These are phyloP conservation scores for Eidolon dupreanum DNA, from an alignment of 2,797 vertebrate species.

Conservation along the genomic window DNA sequence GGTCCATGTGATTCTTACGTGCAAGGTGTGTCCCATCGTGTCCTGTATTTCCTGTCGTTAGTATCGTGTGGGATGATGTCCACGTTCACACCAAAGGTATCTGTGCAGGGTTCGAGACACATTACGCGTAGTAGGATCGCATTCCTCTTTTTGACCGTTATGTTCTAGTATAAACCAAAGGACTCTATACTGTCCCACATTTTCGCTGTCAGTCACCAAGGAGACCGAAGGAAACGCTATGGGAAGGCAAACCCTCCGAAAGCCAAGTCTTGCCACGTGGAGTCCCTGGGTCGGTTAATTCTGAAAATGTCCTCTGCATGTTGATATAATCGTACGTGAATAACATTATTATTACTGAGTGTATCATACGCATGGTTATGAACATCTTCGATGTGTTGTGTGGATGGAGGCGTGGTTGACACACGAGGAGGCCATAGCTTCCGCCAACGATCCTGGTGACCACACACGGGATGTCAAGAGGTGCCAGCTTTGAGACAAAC, in stretches of 20 bases:
- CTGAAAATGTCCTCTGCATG: accelerated
- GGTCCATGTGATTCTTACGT: accelerated
- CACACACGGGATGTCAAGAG: accelerated
- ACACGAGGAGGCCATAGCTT: background rate
- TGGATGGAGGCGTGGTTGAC: accelerated
- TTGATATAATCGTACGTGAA: background rate
- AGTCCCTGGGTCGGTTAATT: background rate
- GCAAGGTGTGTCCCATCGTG: background rate
- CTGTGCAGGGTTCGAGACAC: background rate
- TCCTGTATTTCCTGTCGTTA: background rate
- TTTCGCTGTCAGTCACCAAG: accelerated
- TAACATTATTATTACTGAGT: background rate
- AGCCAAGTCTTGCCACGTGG: background rate
- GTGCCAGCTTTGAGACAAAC: background rate
- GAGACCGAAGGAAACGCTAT: accelerated
- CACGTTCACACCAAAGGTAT: accelerated
- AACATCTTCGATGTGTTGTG: accelerated
- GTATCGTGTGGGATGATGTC: accelerated
- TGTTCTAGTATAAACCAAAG: background rate
- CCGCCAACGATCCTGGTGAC: background rate
- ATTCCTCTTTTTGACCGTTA: accelerated
- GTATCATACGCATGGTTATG: accelerated
- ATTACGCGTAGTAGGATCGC: accelerated
- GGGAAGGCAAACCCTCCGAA: accelerated
- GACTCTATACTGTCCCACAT: accelerated